phyloP scores from a whole-genome alignment of 2,888 invertebrate genomes.

The Sesia apiformis region DNA sequence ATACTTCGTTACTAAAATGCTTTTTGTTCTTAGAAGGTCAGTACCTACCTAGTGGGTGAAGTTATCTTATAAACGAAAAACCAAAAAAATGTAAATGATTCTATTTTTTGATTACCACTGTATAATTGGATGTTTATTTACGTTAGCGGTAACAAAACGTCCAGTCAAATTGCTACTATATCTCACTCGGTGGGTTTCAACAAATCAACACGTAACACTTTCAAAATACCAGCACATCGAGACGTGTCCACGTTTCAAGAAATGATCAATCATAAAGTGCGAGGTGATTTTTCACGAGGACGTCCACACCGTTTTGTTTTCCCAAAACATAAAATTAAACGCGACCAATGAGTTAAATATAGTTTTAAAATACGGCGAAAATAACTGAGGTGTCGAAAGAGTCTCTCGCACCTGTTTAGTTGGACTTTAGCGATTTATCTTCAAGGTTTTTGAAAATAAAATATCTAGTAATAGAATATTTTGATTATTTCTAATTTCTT shows the following conservation, averaged over 20 bases:
- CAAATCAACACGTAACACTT: conserved; percentile 60
- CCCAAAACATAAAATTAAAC: conserved; percentile 53
- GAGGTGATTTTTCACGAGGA: conserved; percentile 65
- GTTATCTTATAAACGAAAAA: too few relatives aligned
- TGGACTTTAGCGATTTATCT: conserved; percentile 25
- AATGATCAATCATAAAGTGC: conserved; percentile 69
- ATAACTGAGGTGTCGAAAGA: conserved; percentile 3
- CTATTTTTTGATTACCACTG: too few relatives aligned
- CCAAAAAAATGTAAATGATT: too few relatives aligned
- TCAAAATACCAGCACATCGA: conserved; percentile 32
- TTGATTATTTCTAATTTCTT: too few relatives aligned
- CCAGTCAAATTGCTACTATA: conserved; percentile 38
- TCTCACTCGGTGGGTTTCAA: conserved; percentile 43
- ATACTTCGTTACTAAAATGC: too few relatives aligned
- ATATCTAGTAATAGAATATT: too few relatives aligned
- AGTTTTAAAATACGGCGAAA: conserved; percentile 5
- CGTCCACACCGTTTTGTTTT: conserved; percentile 54
- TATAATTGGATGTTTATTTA: too few relatives aligned
- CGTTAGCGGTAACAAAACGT: conserved; percentile 9
- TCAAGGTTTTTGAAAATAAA: too few relatives aligned
- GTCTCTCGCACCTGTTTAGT: conserved; percentile 1
- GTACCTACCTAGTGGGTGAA: too few relatives aligned
- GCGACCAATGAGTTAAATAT: conserved; percentile 22
- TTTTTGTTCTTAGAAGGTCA: too few relatives aligned
- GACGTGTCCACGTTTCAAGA: conserved; percentile 48